phyloP scores from a whole-genome alignment of 2,113 vertebrate genomes.

The Neodon shergylaensis region DNA sequence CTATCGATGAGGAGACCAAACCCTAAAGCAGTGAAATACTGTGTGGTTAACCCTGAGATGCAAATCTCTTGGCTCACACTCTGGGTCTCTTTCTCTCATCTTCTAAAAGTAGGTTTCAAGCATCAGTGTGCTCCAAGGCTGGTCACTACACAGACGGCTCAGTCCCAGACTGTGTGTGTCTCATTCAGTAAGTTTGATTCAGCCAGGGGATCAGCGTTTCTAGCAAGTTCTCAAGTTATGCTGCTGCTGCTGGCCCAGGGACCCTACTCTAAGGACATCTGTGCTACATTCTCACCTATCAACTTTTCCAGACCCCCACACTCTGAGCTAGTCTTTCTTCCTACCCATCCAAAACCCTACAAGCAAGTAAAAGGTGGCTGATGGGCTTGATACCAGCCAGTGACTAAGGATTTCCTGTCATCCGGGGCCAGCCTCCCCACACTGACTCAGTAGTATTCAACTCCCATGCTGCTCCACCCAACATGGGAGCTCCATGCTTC shows the following conservation, averaged over 20 bases:
- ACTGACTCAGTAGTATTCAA: background rate
- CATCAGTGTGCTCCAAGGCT: background rate
- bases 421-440: background rate
- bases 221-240: background rate
- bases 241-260: background rate
- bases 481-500: background rate
- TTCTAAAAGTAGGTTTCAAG: background rate
- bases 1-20: background rate
- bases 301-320: background rate
- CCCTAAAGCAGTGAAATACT: background rate
- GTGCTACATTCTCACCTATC: background rate
- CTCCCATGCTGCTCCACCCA: background rate
- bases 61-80: background rate
- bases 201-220: background rate
- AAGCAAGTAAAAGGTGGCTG: background rate
- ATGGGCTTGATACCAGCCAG: background rate
- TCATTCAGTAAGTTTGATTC: background rate
- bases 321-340: slow-evolving; percentile 5
- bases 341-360: background rate
- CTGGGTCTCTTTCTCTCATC: background rate
- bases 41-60: background rate
- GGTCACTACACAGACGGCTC: background rate
- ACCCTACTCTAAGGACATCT: background rate
- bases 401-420: slow-evolving; percentile 40
- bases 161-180: background rate